Conservation (phyloP, 2,113 vertebrate genomes). For the Gobius niger region DNA sequence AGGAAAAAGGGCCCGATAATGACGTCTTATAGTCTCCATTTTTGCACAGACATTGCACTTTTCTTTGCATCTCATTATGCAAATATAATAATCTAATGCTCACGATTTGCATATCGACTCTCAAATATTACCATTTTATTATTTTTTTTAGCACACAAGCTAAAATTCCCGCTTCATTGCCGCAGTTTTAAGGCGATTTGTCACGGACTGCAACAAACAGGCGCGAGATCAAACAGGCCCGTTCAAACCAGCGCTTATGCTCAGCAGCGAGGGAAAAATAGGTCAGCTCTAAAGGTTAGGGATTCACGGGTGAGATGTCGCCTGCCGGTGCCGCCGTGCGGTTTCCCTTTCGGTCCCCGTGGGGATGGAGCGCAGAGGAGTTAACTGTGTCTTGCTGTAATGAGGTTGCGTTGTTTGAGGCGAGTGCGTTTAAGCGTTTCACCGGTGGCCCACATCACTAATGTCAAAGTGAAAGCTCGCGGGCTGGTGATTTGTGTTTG, state of each 20-base stretch:
- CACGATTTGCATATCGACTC: constrained; percentile 37
- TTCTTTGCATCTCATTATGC: not conserved
- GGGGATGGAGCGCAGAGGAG: constrained; percentile 18
- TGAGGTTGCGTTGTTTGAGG: constrained; percentile 32
- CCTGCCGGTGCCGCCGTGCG: constrained; percentile 40
- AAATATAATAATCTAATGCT: not conserved
- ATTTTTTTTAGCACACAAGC: constrained; percentile 20
- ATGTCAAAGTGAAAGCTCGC: constrained; percentile 2
- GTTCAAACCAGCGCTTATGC: not conserved
- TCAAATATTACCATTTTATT: constrained; percentile 27
- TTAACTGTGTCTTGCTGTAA: constrained; percentile 23
- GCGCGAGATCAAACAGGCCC: not conserved
- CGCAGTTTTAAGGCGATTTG: constrained; percentile 7
- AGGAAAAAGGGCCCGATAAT: too few relatives aligned
- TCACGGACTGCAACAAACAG: constrained; percentile 6
- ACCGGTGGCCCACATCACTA: constrained; percentile 38
- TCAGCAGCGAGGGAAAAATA: constrained; percentile 32
- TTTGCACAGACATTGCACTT: not conserved
- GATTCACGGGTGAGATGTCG: constrained; percentile 53
- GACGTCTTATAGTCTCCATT: not conserved
- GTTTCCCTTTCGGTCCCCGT: constrained; percentile 18
- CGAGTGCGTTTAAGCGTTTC: constrained; percentile 38
- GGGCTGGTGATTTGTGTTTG: not conserved
- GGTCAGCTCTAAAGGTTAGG: constrained; percentile 54
- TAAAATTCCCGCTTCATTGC: constrained; percentile 12